Evolutionary conservation across 2,888 invertebrate species (phyloP).

Genomic region (Dendrolimus pini): DNA sequence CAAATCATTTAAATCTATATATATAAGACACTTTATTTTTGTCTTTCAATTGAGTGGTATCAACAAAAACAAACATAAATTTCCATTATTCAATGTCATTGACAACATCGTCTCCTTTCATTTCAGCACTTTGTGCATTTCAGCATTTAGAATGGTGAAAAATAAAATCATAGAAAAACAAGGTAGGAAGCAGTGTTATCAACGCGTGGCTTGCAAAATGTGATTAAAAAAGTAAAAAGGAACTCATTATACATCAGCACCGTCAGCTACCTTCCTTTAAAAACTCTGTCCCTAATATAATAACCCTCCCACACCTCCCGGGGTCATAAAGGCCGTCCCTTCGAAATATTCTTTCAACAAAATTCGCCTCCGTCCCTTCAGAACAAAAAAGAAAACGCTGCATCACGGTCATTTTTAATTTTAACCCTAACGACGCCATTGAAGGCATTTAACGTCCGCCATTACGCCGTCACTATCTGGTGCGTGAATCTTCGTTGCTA

Average conservation of each 20-base stretch:
- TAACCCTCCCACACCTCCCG: constrained; percentile 57
- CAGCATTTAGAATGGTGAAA: too few species aligned
- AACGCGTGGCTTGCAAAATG: constrained; percentile 33
- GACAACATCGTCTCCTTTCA: too few species aligned
- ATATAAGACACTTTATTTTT: too few species aligned
- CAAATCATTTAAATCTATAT: too few species aligned
- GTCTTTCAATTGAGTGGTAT: too few species aligned
- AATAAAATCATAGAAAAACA: too few species aligned
- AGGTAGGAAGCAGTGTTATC: constrained; percentile 16
- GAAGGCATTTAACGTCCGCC: constrained; percentile 59
- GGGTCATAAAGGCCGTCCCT: constrained; percentile 58
- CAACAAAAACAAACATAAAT: too few species aligned
- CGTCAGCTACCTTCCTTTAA: constrained; percentile 47
- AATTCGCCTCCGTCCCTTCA: constrained; percentile 49
- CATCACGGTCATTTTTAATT: constrained; percentile 74
- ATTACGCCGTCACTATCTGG: constrained; percentile 61
- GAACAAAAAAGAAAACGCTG: constrained; percentile 69
- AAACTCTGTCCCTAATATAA: constrained; percentile 44
- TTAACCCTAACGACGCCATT: constrained; percentile 69
- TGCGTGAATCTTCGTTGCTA: constrained; percentile 52
- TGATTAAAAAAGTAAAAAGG: constrained; percentile 57
- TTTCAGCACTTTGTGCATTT: too few species aligned
- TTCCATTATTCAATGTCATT: too few species aligned
- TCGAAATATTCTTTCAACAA: constrained; percentile 69
- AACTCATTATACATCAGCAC: constrained; percentile 60